Evolutionary conservation across 2,888 invertebrate species (phyloP).

Genomic region (Dryadula phaetusa): DNA sequence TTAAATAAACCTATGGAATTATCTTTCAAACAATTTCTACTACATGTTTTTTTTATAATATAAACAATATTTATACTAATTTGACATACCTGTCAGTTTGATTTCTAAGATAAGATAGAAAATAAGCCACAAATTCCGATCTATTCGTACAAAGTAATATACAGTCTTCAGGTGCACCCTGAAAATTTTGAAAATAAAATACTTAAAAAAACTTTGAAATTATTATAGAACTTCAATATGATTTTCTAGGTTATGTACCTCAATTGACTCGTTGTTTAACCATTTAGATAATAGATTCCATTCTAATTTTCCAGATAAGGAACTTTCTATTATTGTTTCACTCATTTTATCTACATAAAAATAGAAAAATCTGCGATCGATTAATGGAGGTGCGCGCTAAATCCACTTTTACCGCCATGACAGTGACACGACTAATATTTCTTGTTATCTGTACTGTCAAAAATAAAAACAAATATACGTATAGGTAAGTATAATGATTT

Average conservation of each 20-base stretch:
- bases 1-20: too few species aligned
- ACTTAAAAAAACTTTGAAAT: constrained; percentile 30
- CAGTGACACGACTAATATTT: constrained; percentile 34
- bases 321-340: constrained; percentile 76
- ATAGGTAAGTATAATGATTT: too few species aligned
- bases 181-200: constrained; percentile 52
- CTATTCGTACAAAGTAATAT: constrained; percentile 68
- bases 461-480: neutral
- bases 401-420: constrained; percentile 40
- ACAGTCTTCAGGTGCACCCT: constrained; percentile 71
- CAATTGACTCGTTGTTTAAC: constrained; percentile 69
- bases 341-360: constrained; percentile 65
- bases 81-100: constrained; percentile 79
- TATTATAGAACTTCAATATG: neutral
- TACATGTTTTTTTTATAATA: neutral
- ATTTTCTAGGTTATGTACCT: constrained; percentile 70
- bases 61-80: constrained; percentile 1
- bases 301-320: constrained; percentile 73
- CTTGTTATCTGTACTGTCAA: constrained; percentile 17
- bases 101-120: constrained; percentile 80
- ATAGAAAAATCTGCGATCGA: constrained; percentile 56
- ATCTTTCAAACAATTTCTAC: neutral
- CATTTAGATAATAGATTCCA: constrained; percentile 69
- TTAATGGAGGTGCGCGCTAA: constrained; percentile 47
- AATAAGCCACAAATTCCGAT: constrained; percentile 84